These are phyloP conservation scores for Rhodeus uyekii DNA, from an alignment of 2,797 vertebrate genomes.

Conservation along the genomic window DNA sequence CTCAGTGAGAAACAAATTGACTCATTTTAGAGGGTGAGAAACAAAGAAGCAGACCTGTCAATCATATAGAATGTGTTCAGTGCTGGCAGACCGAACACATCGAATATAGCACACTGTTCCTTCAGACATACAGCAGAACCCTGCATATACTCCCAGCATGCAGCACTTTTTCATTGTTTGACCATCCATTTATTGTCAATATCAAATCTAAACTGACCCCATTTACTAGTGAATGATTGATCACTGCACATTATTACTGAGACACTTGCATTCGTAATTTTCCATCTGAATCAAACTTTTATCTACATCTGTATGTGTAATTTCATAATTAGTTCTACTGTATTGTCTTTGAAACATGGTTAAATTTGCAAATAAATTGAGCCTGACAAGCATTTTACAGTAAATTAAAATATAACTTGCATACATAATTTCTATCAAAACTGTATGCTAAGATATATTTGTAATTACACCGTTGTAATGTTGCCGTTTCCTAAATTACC, in stretches of 20 bases:
- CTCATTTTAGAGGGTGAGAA: slow-evolving; percentile 42
- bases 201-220: neutral
- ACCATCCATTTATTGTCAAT: neutral
- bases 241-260: neutral
- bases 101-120: neutral
- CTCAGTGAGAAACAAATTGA: slow-evolving; percentile 42
- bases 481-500: no score
- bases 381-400: no score
- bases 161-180: neutral
- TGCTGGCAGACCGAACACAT: neutral
- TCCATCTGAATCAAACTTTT: neutral
- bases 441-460: no score
- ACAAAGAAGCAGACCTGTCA: slow-evolving; percentile 37
- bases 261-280: neutral
- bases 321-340: no score
- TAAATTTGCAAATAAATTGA: no score
- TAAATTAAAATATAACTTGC: no score
- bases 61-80: slow-evolving; percentile 1
- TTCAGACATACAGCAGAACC: neutral
- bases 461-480: no score
- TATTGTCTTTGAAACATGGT: no score
- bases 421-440: no score
- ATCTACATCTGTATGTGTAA: no score
- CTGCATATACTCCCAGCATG: neutral
- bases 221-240: neutral